Evolutionary conservation across 2,113 vertebrate species (phyloP), one percentile per base, ranked within the genome.

Genomic region (Heterocephalus glaber): DNA sequence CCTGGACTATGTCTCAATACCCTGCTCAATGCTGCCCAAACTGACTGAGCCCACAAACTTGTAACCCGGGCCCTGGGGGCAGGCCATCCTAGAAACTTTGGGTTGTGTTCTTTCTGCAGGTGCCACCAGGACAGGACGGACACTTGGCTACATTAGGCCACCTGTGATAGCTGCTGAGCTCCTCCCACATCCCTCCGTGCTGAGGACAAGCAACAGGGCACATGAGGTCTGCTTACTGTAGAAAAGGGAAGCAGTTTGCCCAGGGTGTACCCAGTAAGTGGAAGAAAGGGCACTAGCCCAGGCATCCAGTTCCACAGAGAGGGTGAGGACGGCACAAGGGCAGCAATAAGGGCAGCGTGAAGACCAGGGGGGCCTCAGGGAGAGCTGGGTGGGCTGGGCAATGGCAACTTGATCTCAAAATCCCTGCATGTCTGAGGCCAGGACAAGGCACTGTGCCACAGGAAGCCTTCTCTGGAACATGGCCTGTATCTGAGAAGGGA

Each of bases 251-350:
- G 54, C n/a, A 49, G 61, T 66, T 3, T 24, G 54, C 17, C n/a
- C 28, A 14, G 38, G 11, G 13, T 44, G 54, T 3, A 2, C 56
- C 70, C 28, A 30, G 30, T 24, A 30, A 41, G 41, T 11, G 3
- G 5, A 24, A 17, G 47, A 70, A 11, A 7, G 16, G 68, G 11
- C 38, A 30, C 24, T n/a, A 70, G 66, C 16, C 24, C 35, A 33
- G n/a, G n/a, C 10, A 20, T n/a, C 86, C 13, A 35, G 30, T 13
- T n/a, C 41, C 86, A 14, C n/a, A 60, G 54, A 83, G 54, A 54
- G 33, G 22, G 1, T 24, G 1, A 26, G 22, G 30, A n/a, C 11
- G 6, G 49, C 0, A 1, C 4, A 19, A 49, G 61, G 11, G 28
- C 9, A 44, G 92, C 1, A 33, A 10, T 17, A 56, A 28, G 1